Conservation (phyloP, 2,888 invertebrate species). For the Teleogryllus oceanicus region DNA sequence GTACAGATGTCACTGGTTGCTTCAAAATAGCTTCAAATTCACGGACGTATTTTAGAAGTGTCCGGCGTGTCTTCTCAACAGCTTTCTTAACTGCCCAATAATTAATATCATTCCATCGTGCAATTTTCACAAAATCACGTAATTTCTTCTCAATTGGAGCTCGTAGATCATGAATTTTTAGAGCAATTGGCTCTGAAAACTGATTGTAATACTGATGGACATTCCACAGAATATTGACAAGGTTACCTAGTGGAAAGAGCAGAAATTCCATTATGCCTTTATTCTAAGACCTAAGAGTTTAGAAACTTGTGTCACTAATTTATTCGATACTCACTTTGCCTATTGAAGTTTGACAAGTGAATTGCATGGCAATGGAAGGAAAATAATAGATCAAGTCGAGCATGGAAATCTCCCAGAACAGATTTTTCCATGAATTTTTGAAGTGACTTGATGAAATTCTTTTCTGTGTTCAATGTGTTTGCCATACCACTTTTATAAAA, state of each 20-base stretch:
- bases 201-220: conserved; percentile 79
- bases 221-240: conserved; percentile 68
- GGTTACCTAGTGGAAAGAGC: background rate
- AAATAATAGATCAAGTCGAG: conserved; percentile 71
- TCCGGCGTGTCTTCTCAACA: conserved; percentile 82
- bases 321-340: conserved; percentile 49
- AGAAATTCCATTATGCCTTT: background rate
- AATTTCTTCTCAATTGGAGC: conserved; percentile 87
- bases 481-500: conserved; percentile 51
- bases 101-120: conserved; percentile 90
- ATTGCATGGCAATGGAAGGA: conserved; percentile 77
- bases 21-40: conserved; percentile 61
- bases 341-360: conserved; percentile 52
- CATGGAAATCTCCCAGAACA: conserved; percentile 76
- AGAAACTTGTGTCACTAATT: background rate
- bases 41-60: conserved; percentile 79
- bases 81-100: conserved; percentile 91
- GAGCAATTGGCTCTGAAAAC: conserved; percentile 63
- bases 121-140: conserved; percentile 90
- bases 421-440: conserved; percentile 81
- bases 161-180: conserved; percentile 64
- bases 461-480: conserved; percentile 44
- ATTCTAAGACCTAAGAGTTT: background rate
- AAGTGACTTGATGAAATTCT: conserved; percentile 57
- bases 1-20: conserved; percentile 24